A percentile compares a stretch with the other conserved stretches of the same genome.
Conservation (phyloP, 2,113 vertebrate species). For the Eulemur rufifrons region DNA sequence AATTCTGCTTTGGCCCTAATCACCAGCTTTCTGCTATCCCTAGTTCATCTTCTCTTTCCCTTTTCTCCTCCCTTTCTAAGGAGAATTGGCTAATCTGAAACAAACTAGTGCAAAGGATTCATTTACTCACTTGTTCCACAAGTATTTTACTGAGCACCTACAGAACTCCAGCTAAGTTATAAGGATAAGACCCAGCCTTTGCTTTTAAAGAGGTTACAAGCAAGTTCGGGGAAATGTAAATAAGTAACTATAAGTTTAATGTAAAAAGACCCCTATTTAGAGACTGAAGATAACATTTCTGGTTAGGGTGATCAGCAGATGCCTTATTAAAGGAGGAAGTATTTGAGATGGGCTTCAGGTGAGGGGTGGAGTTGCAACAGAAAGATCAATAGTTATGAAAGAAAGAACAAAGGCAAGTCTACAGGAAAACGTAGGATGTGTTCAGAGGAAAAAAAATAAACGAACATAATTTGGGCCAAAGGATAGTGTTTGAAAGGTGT, state of each 20-base stretch:
- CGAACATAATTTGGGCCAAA: background rate
- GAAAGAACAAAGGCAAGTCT: background rate
- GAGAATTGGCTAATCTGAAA: background rate
- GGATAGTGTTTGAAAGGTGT: background rate
- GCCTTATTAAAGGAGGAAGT: background rate
- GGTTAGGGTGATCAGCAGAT: background rate
- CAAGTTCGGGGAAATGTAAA: background rate
- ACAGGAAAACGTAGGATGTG: background rate
- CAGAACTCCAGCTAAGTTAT: background rate
- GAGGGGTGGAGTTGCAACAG: background rate
- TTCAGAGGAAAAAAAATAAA: background rate
- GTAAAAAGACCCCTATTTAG: conserved; percentile 9
- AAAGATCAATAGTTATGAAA: background rate
- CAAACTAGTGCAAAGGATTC: background rate
- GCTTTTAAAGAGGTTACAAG: background rate
- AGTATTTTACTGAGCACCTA: background rate
- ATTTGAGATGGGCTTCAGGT: background rate
- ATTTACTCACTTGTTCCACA: background rate
- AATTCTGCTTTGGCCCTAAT: background rate
- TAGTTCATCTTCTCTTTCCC: background rate
- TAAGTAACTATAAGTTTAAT: background rate
- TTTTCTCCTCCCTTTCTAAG: background rate
- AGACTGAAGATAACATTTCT: background rate
- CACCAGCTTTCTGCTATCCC: background rate
- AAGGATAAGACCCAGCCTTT: background rate